phyloP scores from a whole-genome alignment of 2,888 invertebrate genomes.

The Lamproptera curius region DNA sequence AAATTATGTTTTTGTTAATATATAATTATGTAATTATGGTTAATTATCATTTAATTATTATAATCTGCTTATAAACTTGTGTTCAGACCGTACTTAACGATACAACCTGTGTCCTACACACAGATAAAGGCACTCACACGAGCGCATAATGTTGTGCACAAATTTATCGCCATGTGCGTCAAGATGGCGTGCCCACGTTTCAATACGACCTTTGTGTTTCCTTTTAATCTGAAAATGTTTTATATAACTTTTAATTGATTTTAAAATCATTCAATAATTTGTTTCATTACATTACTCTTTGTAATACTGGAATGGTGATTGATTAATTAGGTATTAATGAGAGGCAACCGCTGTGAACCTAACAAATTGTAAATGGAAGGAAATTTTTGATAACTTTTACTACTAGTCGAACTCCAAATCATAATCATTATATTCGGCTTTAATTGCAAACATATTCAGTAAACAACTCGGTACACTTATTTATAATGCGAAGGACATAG shows the following conservation, averaged over 20 bases:
- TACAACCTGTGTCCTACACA: slow-evolving; percentile 41
- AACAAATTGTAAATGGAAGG: too few relatives aligned
- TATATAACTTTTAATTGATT: too few relatives aligned
- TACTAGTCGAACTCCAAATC: background rate
- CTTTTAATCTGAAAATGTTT: slow-evolving; percentile 34
- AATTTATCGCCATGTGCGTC: slow-evolving; percentile 41
- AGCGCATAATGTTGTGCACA: slow-evolving; percentile 31
- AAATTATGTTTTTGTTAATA: too few relatives aligned
- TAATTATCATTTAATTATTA: too few relatives aligned
- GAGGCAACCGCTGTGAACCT: too few relatives aligned
- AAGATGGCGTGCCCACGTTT: slow-evolving; percentile 50
- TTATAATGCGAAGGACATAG: background rate
- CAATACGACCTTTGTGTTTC: slow-evolving; percentile 25
- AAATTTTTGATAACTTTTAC: too few relatives aligned
- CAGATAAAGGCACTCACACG: slow-evolving; percentile 34
- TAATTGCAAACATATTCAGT: background rate
- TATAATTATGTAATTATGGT: too few relatives aligned
- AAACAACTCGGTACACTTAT: background rate
- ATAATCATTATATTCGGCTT: background rate
- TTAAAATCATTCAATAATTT: too few relatives aligned
- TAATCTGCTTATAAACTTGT: slow-evolving; percentile 3
- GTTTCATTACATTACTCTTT: too few relatives aligned
- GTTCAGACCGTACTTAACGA: slow-evolving; percentile 38
- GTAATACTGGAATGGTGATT: background rate
- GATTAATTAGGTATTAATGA: slow-evolving; percentile 10